phyloP scores from a whole-genome alignment of 2,113 vertebrate genomes.

The Mellivora capensis region DNA sequence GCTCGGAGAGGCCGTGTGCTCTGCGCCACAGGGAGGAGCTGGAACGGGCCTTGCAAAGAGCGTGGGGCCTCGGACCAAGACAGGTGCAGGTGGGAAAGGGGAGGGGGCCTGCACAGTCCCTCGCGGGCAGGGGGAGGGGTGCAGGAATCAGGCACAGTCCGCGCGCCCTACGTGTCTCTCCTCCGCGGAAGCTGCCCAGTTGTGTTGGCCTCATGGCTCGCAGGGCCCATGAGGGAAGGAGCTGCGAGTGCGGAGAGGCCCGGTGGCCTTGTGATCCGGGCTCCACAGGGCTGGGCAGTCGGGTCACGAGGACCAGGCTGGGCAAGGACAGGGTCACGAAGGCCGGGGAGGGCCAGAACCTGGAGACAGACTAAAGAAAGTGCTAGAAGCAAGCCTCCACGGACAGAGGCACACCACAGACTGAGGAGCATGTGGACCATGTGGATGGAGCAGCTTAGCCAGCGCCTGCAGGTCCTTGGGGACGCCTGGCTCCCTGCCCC shows the following conservation, averaged over 20 bases:
- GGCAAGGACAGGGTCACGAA: too few relatives aligned
- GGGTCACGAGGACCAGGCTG: neutral
- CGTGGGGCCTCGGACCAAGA: neutral
- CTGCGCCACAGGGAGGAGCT: neutral
- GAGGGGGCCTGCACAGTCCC: neutral
- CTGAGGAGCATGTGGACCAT: neutral
- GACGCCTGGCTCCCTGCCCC: neutral
- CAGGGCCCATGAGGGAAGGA: fast-evolving
- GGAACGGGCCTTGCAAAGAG: neutral
- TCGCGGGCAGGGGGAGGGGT: neutral
- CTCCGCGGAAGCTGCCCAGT: fast-evolving
- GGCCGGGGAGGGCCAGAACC: neutral
- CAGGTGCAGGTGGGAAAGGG: fast-evolving
- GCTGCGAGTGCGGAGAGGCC: neutral
- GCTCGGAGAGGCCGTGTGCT: fast-evolving
- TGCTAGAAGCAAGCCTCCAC: neutral
- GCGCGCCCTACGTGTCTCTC: neutral
- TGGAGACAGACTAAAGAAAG: neutral
- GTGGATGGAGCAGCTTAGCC: fast-evolving
- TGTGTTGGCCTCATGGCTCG: fast-evolving
- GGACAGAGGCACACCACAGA: neutral
- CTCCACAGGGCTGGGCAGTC: neutral
- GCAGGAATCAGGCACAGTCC: neutral
- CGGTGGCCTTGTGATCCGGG: fast-evolving
- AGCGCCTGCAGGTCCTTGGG: neutral